These are phyloP conservation scores for Eueremaeus valkanovi DNA, from an alignment of 2,888 invertebrate species.

Conservation along the genomic window DNA sequence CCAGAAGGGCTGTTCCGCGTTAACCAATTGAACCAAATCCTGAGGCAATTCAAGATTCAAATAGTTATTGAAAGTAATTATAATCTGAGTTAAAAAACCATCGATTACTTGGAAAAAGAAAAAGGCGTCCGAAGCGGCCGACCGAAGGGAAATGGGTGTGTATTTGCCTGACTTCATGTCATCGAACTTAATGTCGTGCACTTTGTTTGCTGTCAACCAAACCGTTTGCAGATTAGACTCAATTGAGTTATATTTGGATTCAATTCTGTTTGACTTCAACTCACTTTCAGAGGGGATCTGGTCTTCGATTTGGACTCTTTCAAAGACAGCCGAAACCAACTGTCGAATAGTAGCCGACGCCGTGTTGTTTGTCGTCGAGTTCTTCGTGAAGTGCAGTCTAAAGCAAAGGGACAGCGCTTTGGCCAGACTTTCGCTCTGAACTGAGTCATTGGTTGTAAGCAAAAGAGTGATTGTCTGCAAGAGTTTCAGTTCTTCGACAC, in stretches of 20 bases:
- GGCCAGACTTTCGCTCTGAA: slow-evolving; percentile 88
- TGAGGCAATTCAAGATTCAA: slow-evolving; percentile 52
- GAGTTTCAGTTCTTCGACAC: slow-evolving; percentile 90
- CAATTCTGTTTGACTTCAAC: background rate
- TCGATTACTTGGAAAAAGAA: slow-evolving; percentile 67
- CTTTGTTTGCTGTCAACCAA: slow-evolving; percentile 18
- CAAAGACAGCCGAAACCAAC: slow-evolving; percentile 84
- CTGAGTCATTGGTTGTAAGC: slow-evolving; percentile 89
- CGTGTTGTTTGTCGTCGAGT: slow-evolving; percentile 90
- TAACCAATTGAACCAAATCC: slow-evolving; percentile 93
- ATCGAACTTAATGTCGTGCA: slow-evolving; percentile 61
- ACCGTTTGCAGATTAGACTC: background rate
- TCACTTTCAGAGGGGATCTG: slow-evolving; percentile 43
- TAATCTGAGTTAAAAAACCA: background rate
- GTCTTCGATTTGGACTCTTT: slow-evolving; percentile 60
- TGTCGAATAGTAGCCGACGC: slow-evolving; percentile 97
- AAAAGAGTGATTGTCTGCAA: slow-evolving; percentile 90
- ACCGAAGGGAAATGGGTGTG: slow-evolving; percentile 75
- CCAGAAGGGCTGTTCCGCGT: slow-evolving; percentile 95
- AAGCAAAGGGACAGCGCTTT: slow-evolving; percentile 93
- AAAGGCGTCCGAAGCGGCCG: slow-evolving; percentile 90
- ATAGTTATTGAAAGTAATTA: slow-evolving; percentile 18
- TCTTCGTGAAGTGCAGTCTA: slow-evolving; percentile 90
- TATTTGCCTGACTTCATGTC: slow-evolving; percentile 70
- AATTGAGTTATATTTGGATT: background rate